A percentile compares a stretch with the other conserved stretches of the same genome.
phyloP scores from a whole-genome alignment of 2,797 vertebrate genomes.

The Phalloptychus januarius region DNA sequence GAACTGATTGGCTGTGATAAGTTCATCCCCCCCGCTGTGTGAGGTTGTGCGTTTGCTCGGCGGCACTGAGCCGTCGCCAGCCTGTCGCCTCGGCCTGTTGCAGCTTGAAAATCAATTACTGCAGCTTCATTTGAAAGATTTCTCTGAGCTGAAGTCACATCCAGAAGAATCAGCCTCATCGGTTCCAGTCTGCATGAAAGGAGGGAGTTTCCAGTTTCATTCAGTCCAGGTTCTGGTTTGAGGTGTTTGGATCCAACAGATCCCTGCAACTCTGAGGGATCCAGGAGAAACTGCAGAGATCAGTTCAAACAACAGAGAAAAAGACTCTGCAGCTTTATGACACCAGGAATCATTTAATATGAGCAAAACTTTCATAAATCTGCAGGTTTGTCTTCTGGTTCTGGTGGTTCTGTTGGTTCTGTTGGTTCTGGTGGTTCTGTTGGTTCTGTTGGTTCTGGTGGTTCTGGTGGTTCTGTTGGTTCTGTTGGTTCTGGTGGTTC shows the following conservation, averaged over 20 bases:
- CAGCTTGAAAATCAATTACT: slow-evolving; percentile 35
- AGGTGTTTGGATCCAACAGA: not conserved
- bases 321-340: no score
- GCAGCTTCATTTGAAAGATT: slow-evolving; percentile 10
- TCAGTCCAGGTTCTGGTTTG: not conserved
- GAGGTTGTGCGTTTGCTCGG: no score
- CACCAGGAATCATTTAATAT: no score
- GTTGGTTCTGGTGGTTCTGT: no score
- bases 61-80: slow-evolving; percentile 38
- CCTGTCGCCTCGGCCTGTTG: slow-evolving; percentile 23
- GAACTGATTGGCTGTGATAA: no score
- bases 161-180: slow-evolving; percentile 10
- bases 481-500: not conserved
- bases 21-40: no score
- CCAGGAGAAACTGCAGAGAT: no score
- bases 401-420: no score
- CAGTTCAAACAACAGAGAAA: no score
- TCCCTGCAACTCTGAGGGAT: no score
- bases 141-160: slow-evolving; percentile 15
- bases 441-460: not conserved
- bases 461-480: not conserved
- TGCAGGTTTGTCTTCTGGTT: no score
- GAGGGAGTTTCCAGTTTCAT: slow-evolving; percentile 26
- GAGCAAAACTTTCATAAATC: no score
- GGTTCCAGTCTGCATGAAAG: not conserved